A percentile compares a stretch with the other conserved stretches of the same genome.
These are phyloP conservation scores for Protula sp. DNA, from an alignment of 2,888 invertebrate genomes.

Conservation along the genomic window DNA sequence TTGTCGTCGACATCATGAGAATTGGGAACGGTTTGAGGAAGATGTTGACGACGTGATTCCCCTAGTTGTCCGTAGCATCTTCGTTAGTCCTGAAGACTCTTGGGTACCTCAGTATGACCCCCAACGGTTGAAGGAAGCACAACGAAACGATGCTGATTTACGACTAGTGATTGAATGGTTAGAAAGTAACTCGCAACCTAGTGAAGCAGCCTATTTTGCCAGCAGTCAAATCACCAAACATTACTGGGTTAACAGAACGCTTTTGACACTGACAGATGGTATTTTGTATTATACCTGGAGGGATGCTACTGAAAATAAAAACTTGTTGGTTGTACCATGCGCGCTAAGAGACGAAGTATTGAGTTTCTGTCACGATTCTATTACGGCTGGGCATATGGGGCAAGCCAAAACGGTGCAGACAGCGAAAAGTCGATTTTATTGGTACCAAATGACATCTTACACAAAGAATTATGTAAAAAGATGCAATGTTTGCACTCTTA, in stretches of 20 bases:
- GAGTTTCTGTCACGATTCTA: constrained; percentile 1
- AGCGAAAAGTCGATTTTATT: too few species aligned
- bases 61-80: too few species aligned
- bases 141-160: neutral
- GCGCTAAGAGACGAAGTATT: constrained; percentile 1
- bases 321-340: constrained; percentile 3
- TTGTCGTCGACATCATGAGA: too few species aligned
- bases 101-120: neutral
- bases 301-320: neutral
- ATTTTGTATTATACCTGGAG: constrained; percentile 6
- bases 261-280: neutral
- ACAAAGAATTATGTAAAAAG: neutral
- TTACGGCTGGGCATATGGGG: neutral
- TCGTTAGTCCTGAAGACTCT: too few species aligned
- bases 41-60: too few species aligned
- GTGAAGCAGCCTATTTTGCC: neutral
- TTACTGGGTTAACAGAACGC: neutral
- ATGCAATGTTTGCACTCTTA: neutral
- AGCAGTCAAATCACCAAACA: neutral
- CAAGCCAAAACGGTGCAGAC: neutral
- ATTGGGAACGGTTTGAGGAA: too few species aligned
- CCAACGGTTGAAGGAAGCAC: neutral
- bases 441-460: neutral
- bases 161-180: neutral
- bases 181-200: neutral